Evolutionary conservation across 1,140 invertebrate genomes (phyloP), one percentile per base, ranked within the genome.

Genomic region (Leptinotarsa texana): DNA sequence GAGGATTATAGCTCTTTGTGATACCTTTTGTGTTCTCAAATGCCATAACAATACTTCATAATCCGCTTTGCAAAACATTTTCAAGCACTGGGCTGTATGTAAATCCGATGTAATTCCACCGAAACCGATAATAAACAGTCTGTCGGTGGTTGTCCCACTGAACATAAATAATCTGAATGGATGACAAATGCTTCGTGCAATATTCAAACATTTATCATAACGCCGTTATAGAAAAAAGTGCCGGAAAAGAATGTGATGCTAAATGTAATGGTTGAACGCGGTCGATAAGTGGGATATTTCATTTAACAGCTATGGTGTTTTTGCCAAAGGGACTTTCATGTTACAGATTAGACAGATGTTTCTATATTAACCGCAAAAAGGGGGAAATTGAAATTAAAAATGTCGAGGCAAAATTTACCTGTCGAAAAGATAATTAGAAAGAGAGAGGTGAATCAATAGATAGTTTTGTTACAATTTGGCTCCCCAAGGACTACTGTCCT

Each of bases 231-330:
- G 21, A 74, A 73, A 73, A 79, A 77, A 75, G 73, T 69, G 69
- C 77, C 77, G 77, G 77, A 79, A 79, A 73, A 70, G 70, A 75
- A 79, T 72, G 75, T 75, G 75, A 75, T 66, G 75, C 27, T 62
- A n/a, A 24, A 62, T 74, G 77, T 79, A 73, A 79, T 79, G 77
- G 73, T 79, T 73, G 57, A 73, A 79, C 73, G 77, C 77, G 75
- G 67, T 76, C 75, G 73, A 79, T 79, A 77, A 75, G 69, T 75
- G 70, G 74, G 48, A 42, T 68, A 68, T 75, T 75, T 73, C 22
- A 61, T 72, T 75, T 51, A 21, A 33, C 66, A 63, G 74, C 57
- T 22, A 57, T 67, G 63, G 63, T 68, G 61, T 75, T 67, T 33
- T 17, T 47, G 69, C 57, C 62, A 22, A 21, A 49, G 68, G 68